These are phyloP conservation scores for Omphaloscelis lunosa DNA, from an alignment of 2,888 invertebrate species.

Conservation along the genomic window DNA sequence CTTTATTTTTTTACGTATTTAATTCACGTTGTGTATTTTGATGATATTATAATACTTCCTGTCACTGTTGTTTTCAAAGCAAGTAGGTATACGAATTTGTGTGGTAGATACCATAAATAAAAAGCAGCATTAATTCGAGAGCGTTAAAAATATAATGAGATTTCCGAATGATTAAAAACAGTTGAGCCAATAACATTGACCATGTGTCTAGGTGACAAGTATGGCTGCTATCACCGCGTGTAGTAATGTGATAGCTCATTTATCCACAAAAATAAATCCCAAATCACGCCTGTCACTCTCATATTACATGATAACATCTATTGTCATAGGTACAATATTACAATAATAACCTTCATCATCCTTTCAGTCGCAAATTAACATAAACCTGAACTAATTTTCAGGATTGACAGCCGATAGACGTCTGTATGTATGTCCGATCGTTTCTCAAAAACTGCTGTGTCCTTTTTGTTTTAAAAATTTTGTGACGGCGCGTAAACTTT, in stretches of 20 bases:
- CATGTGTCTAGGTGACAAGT: conserved; percentile 11
- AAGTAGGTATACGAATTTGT: too few species aligned
- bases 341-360: conserved; percentile 20
- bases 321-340: conserved; percentile 13
- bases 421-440: conserved; percentile 12
- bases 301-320: conserved; percentile 20
- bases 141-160: background rate
- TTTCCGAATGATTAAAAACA: background rate
- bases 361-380: conserved; percentile 31
- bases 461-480: conserved; percentile 18
- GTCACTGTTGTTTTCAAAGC: too few species aligned
- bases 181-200: conserved; percentile 3
- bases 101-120: too few species aligned
- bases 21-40: too few species aligned
- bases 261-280: conserved; percentile 12
- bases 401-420: conserved; percentile 45
- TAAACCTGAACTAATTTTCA: conserved; percentile 39
- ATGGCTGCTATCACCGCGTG: conserved; percentile 22
- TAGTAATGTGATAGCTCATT: conserved; percentile 23
- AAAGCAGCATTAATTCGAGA: too few species aligned
- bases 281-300: conserved; percentile 18
- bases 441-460: conserved; percentile 30
- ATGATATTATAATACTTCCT: too few species aligned
- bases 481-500: background rate
- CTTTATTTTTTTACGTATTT: too few species aligned